These are phyloP conservation scores for Lasius fuliginosus DNA, from an alignment of 2,888 invertebrate genomes.

Conservation along the genomic window DNA sequence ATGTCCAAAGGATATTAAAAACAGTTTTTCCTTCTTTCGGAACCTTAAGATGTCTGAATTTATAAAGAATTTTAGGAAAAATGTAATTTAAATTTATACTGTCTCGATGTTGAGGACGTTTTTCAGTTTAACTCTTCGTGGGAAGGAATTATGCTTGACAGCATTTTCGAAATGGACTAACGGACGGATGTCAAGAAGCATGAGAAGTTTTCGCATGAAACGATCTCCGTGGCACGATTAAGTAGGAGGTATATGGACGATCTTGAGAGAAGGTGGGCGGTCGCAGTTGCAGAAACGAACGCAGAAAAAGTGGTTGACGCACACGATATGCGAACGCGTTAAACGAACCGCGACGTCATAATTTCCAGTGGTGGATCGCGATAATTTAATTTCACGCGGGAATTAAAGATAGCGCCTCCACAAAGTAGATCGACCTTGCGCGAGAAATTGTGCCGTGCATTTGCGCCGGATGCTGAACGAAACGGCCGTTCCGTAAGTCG, in stretches of 20 bases:
- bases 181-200: not conserved
- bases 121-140: not conserved
- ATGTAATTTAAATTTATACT: not conserved
- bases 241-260: not conserved
- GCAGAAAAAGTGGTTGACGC: slow-evolving; percentile 25
- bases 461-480: not conserved
- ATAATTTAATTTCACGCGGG: slow-evolving; percentile 50
- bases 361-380: slow-evolving; percentile 51
- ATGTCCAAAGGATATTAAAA: too few relatives aligned
- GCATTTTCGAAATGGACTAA: not conserved
- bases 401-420: slow-evolving; percentile 35
- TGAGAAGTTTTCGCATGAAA: slow-evolving; percentile 17
- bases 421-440: slow-evolving; percentile 37
- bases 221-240: not conserved
- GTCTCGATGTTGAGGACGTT: not conserved
- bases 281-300: slow-evolving; percentile 13
- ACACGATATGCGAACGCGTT: slow-evolving; percentile 32
- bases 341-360: slow-evolving; percentile 65
- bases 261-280: not conserved
- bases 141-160: not conserved
- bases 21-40: too few relatives aligned
- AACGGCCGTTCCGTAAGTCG: slow-evolving; percentile 18
- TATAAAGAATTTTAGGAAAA: not conserved
- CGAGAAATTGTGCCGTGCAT: slow-evolving; percentile 36
- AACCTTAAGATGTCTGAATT: not conserved